These are phyloP conservation scores for Tiliacea aurago DNA, from an alignment of 2,888 invertebrate genomes.

Conservation along the genomic window DNA sequence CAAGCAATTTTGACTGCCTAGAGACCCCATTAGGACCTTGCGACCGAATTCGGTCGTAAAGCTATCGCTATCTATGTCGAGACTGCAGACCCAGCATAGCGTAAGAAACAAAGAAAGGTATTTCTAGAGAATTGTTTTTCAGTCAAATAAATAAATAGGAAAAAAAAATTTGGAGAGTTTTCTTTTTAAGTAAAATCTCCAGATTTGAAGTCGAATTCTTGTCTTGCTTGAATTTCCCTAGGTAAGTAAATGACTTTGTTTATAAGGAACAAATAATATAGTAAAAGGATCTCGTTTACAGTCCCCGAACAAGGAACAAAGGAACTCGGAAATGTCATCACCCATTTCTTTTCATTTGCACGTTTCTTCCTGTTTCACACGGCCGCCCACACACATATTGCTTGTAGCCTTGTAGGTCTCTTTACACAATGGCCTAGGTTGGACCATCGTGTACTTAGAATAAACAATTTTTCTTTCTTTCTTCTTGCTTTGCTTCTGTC, in stretches of 20 bases:
- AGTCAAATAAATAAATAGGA: neutral
- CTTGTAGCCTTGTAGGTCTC: slow-evolving; percentile 2
- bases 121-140: neutral
- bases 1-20: too few relatives aligned
- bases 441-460: neutral
- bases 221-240: neutral
- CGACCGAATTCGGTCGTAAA: too few relatives aligned
- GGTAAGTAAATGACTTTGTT: slow-evolving; percentile 20
- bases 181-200: neutral
- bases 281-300: slow-evolving; percentile 63
- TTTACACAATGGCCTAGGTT: slow-evolving; percentile 34
- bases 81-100: neutral
- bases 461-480: too few relatives aligned
- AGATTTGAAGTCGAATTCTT: neutral
- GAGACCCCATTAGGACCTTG: too few relatives aligned
- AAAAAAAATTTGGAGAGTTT: neutral
- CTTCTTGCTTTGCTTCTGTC: neutral
- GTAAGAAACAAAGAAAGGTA: neutral
- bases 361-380: slow-evolving; percentile 68
- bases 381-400: slow-evolving; percentile 59
- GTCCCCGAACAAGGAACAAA: slow-evolving; percentile 69
- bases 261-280: slow-evolving; percentile 30
- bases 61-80: too few relatives aligned
- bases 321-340: slow-evolving; percentile 66
- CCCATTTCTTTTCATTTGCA: slow-evolving; percentile 72